phyloP scores from a whole-genome alignment of 2,113 vertebrate species.

The Muntiacus muntjak region DNA sequence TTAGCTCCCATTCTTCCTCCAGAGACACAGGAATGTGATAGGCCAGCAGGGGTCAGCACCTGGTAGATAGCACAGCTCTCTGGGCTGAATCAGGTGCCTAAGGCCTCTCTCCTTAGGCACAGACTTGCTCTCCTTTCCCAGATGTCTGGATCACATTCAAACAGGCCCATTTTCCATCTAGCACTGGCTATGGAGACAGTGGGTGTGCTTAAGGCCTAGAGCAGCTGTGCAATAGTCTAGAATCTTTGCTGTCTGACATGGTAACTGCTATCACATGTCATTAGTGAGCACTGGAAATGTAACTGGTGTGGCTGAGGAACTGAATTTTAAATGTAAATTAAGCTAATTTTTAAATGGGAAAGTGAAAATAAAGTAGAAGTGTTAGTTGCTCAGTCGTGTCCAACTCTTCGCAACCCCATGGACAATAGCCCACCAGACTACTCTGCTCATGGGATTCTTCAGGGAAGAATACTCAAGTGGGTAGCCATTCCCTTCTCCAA shows the following conservation, averaged over 20 bases:
- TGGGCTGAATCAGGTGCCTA: background rate
- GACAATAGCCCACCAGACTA: background rate
- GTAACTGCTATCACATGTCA: background rate
- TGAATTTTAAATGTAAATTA: background rate
- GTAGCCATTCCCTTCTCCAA: background rate
- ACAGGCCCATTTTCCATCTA: background rate
- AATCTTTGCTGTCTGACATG: background rate
- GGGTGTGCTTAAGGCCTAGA: background rate
- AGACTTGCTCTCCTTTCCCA: background rate
- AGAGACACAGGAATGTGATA: background rate
- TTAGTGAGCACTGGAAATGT: background rate
- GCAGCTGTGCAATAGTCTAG: background rate
- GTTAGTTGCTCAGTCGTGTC: background rate
- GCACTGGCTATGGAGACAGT: background rate
- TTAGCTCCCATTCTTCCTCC: background rate
- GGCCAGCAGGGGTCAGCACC: too few species aligned
- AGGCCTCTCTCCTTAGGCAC: background rate
- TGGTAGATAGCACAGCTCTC: background rate
- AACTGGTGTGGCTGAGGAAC: background rate
- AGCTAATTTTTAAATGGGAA: background rate
- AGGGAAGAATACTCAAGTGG: background rate
- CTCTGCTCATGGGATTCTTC: background rate
- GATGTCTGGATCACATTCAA: background rate
- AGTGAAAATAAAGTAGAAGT: background rate
- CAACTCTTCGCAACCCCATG: background rate